phyloP scores from a whole-genome alignment of 2,113 vertebrate species.

The Corydoras sp. region DNA sequence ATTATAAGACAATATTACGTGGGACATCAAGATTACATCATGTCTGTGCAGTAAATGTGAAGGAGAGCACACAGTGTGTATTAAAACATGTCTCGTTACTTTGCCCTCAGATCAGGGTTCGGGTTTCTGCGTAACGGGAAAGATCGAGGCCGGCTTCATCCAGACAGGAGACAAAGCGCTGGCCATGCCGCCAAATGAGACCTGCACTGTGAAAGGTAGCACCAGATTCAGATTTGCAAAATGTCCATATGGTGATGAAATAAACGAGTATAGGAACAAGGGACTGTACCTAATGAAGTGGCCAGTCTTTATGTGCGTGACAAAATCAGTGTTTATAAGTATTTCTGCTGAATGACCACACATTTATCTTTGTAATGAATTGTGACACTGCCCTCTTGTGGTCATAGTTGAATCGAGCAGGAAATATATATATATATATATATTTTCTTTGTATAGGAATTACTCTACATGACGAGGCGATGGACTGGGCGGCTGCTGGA shows the following conservation, averaged over 20 bases:
- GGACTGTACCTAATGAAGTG: too few relatives aligned
- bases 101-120: conserved; percentile 84
- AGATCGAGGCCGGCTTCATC: conserved; percentile 93
- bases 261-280: too few relatives aligned
- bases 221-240: too few relatives aligned
- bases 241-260: too few relatives aligned
- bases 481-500: conserved; percentile 95
- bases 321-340: too few relatives aligned
- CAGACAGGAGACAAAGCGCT: conserved; percentile 85
- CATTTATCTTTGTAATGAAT: background rate
- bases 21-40: too few relatives aligned
- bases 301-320: too few relatives aligned
- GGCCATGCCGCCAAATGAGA: conserved; percentile 95
- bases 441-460: conserved; percentile 83
- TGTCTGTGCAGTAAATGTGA: too few relatives aligned
- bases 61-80: background rate
- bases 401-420: background rate
- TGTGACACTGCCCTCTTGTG: conserved; percentile 52
- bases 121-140: conserved; percentile 95
- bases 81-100: background rate
- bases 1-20: too few relatives aligned
- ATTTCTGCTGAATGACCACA: too few relatives aligned
- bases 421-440: background rate
- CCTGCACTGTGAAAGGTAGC: conserved; percentile 93
- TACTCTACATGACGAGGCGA: conserved; percentile 84